Percentiles rank a stretch among this genome's conserved stretches.
These are phyloP conservation scores for Leptopilina syphax DNA, from an alignment of 2,888 invertebrate genomes.

Conservation along the genomic window DNA sequence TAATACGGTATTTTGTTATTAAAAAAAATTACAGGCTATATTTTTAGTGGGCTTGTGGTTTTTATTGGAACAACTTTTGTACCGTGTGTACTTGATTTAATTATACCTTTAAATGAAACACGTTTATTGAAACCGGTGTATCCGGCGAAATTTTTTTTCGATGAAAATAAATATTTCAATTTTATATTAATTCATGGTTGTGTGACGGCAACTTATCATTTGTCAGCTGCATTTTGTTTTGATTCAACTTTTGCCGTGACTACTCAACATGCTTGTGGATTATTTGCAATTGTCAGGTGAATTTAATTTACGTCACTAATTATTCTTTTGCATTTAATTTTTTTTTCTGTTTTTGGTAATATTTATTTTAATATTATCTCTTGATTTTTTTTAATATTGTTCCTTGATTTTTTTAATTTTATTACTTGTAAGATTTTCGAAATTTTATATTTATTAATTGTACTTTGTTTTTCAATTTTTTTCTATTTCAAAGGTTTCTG, in stretches of 20 bases:
- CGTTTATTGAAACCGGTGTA: background rate
- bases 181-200: background rate
- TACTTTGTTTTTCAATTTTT: no score
- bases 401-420: no score
- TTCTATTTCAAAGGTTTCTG: no score
- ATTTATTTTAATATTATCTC: no score
- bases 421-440: no score
- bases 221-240: background rate
- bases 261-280: slow-evolving; percentile 10
- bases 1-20: background rate
- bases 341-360: background rate
- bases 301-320: background rate
- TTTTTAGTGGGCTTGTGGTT: background rate
- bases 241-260: slow-evolving; percentile 1
- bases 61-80: background rate
- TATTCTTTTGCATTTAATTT: background rate
- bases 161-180: slow-evolving; percentile 4
- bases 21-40: background rate
- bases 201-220: background rate
- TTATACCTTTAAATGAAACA: slow-evolving; percentile 29
- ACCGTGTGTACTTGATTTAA: background rate
- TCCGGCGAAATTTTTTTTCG: background rate
- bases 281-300: slow-evolving; percentile 24
- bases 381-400: no score
- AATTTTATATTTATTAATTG: no score